These are phyloP conservation scores for Xanthia icteritia DNA, from an alignment of 2,888 invertebrate species.

Conservation along the genomic window DNA sequence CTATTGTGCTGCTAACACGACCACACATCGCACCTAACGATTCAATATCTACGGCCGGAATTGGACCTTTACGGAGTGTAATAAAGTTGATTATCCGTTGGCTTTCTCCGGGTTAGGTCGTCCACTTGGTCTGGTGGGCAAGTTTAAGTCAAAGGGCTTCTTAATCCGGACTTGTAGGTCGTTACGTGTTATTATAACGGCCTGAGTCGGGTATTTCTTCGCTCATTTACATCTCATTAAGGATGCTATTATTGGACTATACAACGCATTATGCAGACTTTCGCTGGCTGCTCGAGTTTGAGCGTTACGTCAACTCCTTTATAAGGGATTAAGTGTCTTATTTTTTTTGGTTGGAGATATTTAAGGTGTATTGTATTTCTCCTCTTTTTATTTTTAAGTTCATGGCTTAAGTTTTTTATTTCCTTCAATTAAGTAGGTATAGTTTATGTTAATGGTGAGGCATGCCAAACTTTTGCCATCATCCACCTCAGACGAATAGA, in stretches of 20 bases:
- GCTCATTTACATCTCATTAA: conserved; percentile 91
- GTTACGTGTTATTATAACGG: conserved; percentile 91
- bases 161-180: conserved; percentile 91
- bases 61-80: conserved; percentile 65
- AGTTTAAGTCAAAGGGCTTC: conserved; percentile 90
- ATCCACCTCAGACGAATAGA: background rate
- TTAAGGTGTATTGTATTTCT: conserved; percentile 47
- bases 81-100: conserved; percentile 71
- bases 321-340: conserved; percentile 49
- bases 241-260: conserved; percentile 87
- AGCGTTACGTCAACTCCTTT: conserved; percentile 65
- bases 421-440: background rate
- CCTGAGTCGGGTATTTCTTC: conserved; percentile 87
- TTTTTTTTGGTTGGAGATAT: conserved; percentile 37
- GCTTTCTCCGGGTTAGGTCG: conserved; percentile 71
- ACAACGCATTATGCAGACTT: conserved; percentile 76
- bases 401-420: background rate
- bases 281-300: conserved; percentile 66
- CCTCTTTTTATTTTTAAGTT: conserved; percentile 17
- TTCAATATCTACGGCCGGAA: conserved; percentile 63
- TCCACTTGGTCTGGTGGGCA: conserved; percentile 82
- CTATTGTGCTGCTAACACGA: conserved; percentile 87
- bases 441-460: background rate
- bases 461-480: background rate
- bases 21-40: conserved; percentile 84